Conservation (phyloP, 2,888 invertebrate species). For the Scaptomyza flava region DNA sequence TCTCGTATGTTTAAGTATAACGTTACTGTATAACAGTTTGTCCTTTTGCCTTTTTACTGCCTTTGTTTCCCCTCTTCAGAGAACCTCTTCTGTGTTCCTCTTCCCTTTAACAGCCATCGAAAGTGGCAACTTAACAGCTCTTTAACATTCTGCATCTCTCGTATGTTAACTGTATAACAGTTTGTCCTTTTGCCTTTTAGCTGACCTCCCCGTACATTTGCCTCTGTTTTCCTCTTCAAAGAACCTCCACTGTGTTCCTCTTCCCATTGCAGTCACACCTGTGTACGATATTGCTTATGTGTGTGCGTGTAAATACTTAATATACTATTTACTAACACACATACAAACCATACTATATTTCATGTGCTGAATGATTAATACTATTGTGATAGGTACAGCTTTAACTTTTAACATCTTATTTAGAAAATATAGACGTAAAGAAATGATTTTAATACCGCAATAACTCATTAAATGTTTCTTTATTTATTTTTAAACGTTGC, state of each 20-base stretch:
- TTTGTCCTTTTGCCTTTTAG: background rate
- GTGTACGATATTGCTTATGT: background rate
- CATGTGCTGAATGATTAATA: constrained; percentile 25
- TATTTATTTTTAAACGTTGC: constrained; percentile 58
- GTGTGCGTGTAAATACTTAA: too few relatives aligned
- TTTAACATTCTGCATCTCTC: background rate
- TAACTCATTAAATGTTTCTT: constrained; percentile 71
- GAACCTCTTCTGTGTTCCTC: too few relatives aligned
- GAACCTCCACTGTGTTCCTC: background rate
- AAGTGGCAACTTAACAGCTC: background rate
- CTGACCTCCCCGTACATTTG: background rate
- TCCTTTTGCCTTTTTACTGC: background rate
- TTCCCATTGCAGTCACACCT: constrained; percentile 2
- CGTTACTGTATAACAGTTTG: background rate
- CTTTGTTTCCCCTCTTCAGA: background rate
- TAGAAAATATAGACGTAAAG: constrained; percentile 8
- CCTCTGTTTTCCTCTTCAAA: background rate
- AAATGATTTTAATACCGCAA: constrained; percentile 51
- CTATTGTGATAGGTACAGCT: constrained; percentile 6
- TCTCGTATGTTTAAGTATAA: background rate
- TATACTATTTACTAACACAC: too few relatives aligned
- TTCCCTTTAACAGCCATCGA: background rate
- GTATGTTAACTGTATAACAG: background rate
- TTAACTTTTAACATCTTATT: constrained; percentile 6
- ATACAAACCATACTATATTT: constrained; percentile 4